Evolutionary conservation across 2,113 vertebrate species (phyloP), one percentile per base, ranked within the genome.

Genomic region (Oostethus manadensis): DNA sequence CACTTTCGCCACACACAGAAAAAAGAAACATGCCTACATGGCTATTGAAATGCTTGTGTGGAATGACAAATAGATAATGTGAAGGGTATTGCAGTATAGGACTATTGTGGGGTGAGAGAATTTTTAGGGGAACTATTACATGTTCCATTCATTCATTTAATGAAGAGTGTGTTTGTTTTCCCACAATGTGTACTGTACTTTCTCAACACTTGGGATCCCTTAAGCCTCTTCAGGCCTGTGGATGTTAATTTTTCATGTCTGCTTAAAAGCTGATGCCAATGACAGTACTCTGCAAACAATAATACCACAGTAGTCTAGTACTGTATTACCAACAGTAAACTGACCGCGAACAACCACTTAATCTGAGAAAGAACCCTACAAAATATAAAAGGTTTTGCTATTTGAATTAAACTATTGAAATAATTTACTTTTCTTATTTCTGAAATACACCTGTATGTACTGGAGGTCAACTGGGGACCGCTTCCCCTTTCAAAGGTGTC

Each of bases 1-100:
- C 26, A 6, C n/a, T 70, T 76, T 69, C 23, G 26, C 48, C 71
- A 61, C 71, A 64, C 77, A 71, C 29, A 42, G 11, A 1, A 58
- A 14, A 53, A 49, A 63, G 55, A 73, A 76, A 33, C 66, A 54
- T 26, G 35, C 33, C 35, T 21, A 16, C 14, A 21, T 44, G 7
- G 56, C 42, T 53, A 47, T 43, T 42, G 3, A 18, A 40, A 21
- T 42, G 35, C 18, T 21, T 21, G 18, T 38, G 11, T 20, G 13
- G 14, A 20, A 40, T 20, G 2, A 5, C 21, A 13, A 42, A 14
- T 42, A 11, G 42, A 44, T 44, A 16, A 26, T 26, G 14, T 4
- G 9, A 21, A 58, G 15, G 14, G 15, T 16, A 29, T 42, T 55
- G n/a, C 20, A 35, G 33, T 9, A 21, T 3, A 14, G 15, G 13